Evolutionary conservation across 2,888 invertebrate genomes (phyloP).

Genomic region (Hyposoter didymator): DNA sequence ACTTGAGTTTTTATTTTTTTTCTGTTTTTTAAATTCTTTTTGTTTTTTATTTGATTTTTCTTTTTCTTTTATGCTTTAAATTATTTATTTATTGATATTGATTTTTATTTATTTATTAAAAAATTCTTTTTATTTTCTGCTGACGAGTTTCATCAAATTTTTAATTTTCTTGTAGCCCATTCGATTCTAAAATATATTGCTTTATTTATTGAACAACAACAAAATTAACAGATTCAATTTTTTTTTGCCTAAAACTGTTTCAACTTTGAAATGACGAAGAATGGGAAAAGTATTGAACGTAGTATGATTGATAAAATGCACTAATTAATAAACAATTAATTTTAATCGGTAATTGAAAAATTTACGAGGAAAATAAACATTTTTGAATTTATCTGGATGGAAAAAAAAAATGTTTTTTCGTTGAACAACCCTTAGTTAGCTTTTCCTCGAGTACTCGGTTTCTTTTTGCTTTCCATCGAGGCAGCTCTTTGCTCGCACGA

Average conservation of each 20-base stretch:
- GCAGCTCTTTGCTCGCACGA: constrained; percentile 18
- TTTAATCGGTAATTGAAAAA: not conserved
- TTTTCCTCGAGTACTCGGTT: constrained; percentile 7
- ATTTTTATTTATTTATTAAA: too few species aligned
- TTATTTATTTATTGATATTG: too few species aligned
- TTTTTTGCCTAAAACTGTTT: not conserved
- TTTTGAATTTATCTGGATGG: not conserved
- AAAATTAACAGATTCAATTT: not conserved
- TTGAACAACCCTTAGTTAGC: constrained; percentile 8
- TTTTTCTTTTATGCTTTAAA: too few species aligned
- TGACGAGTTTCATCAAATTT: not conserved
- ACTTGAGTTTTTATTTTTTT: too few species aligned
- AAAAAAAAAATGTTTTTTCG: constrained; percentile 17
- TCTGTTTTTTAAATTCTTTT: too few species aligned
- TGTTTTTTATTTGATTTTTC: too few species aligned
- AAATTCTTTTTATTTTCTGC: not conserved
- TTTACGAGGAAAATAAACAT: not conserved
- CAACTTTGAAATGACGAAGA: not conserved
- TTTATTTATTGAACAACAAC: not conserved
- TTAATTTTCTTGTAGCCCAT: not conserved
- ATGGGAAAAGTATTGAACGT: not conserved
- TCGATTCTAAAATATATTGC: not conserved
- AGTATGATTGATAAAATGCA: not conserved
- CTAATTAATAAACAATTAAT: not conserved
- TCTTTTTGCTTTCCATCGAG: constrained; percentile 2